Conservation (phyloP, 2,888 invertebrate species). For the Leptothorax acervorum region DNA sequence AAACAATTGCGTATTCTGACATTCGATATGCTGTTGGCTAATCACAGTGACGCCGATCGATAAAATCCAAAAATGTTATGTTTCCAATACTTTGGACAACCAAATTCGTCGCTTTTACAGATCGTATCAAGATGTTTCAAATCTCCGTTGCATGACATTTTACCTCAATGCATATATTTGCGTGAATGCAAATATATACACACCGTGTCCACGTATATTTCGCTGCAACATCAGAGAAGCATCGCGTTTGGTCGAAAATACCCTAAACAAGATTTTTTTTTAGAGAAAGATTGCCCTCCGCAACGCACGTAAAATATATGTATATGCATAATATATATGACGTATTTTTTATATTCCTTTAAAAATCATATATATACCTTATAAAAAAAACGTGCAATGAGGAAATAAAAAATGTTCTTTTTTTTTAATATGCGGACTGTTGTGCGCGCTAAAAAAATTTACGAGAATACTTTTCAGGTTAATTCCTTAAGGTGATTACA, state of each 20-base stretch:
- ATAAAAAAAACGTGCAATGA: not conserved
- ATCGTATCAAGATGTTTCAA: not conserved
- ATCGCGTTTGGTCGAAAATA: constrained; percentile 6
- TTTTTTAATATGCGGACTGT: not conserved
- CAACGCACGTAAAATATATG: not conserved
- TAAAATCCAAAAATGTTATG: not conserved
- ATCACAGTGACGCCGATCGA: not conserved
- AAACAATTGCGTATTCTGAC: not conserved
- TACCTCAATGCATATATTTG: constrained; percentile 14
- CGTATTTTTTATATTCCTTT: not conserved
- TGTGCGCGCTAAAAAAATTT: not conserved
- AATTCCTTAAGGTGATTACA: not conserved
- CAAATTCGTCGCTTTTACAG: not conserved
- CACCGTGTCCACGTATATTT: not conserved
- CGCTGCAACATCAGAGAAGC: not conserved
- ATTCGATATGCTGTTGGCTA: not conserved
- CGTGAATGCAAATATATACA: not conserved
- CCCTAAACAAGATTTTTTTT: not conserved
- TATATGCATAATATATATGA: not conserved
- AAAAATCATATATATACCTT: not conserved
- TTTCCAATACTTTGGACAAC: not conserved
- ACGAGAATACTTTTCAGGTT: not conserved
- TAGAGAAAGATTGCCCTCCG: not conserved
- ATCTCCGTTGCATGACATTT: not conserved
- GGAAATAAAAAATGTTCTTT: not conserved